Evolutionary conservation across 1,140 invertebrate genomes (phyloP).

Genomic region (Telenomus remus): DNA sequence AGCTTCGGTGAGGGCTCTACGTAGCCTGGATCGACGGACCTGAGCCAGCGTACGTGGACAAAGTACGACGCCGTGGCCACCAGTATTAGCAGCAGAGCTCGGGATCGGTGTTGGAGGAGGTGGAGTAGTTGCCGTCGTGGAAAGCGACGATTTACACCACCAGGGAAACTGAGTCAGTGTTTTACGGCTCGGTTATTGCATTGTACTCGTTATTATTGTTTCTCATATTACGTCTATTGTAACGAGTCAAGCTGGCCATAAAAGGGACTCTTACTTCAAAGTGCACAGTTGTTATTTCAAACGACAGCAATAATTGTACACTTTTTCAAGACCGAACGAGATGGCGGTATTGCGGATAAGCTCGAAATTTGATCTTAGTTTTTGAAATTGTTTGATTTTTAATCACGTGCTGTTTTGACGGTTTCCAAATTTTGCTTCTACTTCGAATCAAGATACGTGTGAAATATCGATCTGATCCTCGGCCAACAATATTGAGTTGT

Average conservation of each 20-base stretch:
- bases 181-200: slow-evolving; percentile 63
- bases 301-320: neutral
- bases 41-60: slow-evolving; percentile 91
- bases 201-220: slow-evolving; percentile 47
- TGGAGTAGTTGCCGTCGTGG: slow-evolving; percentile 69
- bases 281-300: neutral
- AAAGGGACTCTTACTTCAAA: slow-evolving; percentile 25
- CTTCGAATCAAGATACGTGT: too few species aligned
- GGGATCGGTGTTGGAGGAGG: slow-evolving; percentile 62
- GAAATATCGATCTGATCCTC: too few species aligned
- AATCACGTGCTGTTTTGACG: too few species aligned
- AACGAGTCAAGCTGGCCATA: slow-evolving; percentile 30
- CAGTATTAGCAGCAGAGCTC: slow-evolving; percentile 63
- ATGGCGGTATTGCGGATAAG: too few species aligned
- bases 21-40: slow-evolving; percentile 85
- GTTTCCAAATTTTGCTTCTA: too few species aligned
- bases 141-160: slow-evolving; percentile 74
- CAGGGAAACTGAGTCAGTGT: slow-evolving; percentile 73
- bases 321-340: neutral
- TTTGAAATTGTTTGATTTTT: too few species aligned
- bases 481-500: too few species aligned
- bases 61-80: slow-evolving; percentile 86
- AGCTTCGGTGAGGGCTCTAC: slow-evolving; percentile 90
- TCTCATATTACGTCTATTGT: slow-evolving; percentile 24
- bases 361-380: too few species aligned